Evolutionary conservation across 2,888 invertebrate genomes (phyloP), one percentile per base, ranked within the genome.

Genomic region (Andrena flavipes): DNA sequence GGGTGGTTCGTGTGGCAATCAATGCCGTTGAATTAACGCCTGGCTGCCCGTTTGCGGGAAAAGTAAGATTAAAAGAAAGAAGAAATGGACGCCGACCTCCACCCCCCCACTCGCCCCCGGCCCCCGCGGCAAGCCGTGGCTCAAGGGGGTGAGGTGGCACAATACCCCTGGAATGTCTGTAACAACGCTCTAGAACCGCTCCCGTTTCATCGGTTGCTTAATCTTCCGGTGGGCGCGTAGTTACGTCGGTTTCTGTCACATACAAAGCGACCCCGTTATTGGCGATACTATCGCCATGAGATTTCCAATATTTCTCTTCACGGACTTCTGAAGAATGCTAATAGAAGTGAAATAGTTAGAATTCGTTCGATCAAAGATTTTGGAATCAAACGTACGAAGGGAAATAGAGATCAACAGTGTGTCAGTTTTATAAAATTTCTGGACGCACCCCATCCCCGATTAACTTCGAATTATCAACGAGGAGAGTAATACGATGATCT

Each of bases 11-110:
- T 89, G 92, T 91, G 92, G 93, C 93, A 93, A 93, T 93, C 93
- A 93, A 93, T 93, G 93, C 93, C 91, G 92, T 91, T 92, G 93
- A 93, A 93, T 93, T 93, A 93, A 93, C 93, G 93, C 93, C 93
- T 92, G 93, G 91, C 93, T 93, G 92, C 91, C 90, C 93, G 93
- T 93, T 93, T 93, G 93, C 91, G 92, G 92, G 91, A 92, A 89
- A 89, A 93, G 93, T 92, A 92, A 93, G 93, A 93, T 93, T 93
- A 93, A 93, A 93, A 93, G 93, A 91, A 93, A 90, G 90, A 92
- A 92, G 92, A 91, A 93, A 93, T 92, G 92, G 92, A 91, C 92
- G 93, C 88, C 91, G 86, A 90, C 90, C 87, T 90, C 87, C 56
- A 56, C 13, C 23, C 23, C 56, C 54, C 20, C n/a, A n/a, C n/a